Evolutionary conservation across 2,797 vertebrate species (phyloP).

Genomic region (Myoxocephalus aenaeus): DNA sequence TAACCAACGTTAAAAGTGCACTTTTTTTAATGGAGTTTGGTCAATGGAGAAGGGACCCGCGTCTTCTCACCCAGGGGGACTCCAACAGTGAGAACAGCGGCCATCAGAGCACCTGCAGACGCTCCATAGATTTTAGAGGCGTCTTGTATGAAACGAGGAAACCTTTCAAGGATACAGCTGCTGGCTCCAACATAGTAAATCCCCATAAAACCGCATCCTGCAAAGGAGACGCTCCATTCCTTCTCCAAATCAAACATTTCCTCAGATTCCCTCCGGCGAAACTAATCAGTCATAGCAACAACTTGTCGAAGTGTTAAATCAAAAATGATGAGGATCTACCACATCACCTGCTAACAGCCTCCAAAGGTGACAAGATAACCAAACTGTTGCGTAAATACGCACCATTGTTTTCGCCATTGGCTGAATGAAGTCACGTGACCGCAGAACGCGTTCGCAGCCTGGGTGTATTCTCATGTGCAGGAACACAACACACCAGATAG

Average conservation of each 20-base stretch:
- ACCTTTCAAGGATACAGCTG: conserved; percentile 84
- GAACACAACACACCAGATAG: no score
- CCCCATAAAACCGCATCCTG: conserved; percentile 90
- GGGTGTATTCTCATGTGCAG: background rate
- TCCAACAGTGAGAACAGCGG: conserved; percentile 75
- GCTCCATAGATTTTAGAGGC: conserved; percentile 85
- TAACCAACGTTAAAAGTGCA: background rate
- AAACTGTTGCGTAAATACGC: background rate
- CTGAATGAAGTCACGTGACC: conserved; percentile 41
- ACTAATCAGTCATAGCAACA: background rate
- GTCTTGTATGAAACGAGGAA: conserved; percentile 82
- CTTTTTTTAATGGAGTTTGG: background rate
- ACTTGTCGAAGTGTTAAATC: background rate
- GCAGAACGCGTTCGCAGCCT: accelerated
- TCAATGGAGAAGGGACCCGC: background rate
- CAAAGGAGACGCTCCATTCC: conserved; percentile 89
- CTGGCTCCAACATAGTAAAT: conserved; percentile 88
- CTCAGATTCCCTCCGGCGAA: background rate
- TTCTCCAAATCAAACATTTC: conserved; percentile 78
- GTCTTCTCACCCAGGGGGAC: conserved; percentile 83
- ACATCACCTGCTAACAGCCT: conserved; percentile 5
- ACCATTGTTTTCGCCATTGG: conserved; percentile 32
- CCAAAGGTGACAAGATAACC: conserved; percentile 36
- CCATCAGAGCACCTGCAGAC: conserved; percentile 86
- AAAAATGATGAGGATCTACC: background rate